Evolutionary conservation across 1,140 invertebrate genomes (phyloP).

Genomic region (Eciton burchellii): DNA sequence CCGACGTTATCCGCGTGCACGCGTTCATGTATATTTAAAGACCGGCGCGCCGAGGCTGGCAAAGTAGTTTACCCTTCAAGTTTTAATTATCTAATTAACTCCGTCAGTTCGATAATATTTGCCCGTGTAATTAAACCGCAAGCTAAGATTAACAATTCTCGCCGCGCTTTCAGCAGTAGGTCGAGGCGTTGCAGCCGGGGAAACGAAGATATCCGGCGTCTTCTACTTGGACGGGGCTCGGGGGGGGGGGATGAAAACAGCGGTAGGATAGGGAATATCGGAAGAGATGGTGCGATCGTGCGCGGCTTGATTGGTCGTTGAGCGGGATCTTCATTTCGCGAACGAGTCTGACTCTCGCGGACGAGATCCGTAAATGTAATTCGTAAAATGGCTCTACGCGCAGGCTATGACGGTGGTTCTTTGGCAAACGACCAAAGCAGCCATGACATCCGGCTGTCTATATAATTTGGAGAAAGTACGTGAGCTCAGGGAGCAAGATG

Average conservation of each 20-base stretch:
- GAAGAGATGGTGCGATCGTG: constrained; percentile 1
- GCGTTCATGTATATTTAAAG: constrained; percentile 56
- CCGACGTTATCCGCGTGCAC: constrained; percentile 11
- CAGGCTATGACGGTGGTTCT: no score
- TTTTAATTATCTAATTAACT: constrained; percentile 83
- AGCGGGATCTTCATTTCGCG: constrained; percentile 24
- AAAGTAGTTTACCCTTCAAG: constrained; percentile 79
- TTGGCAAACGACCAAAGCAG: no score
- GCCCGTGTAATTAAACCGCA: constrained; percentile 78
- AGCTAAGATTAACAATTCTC: constrained; percentile 72
- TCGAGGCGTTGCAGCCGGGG: constrained; percentile 53
- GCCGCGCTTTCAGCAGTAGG: constrained; percentile 65
- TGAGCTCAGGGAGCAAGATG: no score
- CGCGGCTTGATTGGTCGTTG: neutral
- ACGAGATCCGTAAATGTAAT: neutral
- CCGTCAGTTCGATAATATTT: constrained; percentile 80
- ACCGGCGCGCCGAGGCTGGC: constrained; percentile 34
- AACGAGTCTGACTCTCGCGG: neutral
- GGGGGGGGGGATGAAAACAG: neutral
- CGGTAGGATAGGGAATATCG: neutral
- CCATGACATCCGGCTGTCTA: no score
- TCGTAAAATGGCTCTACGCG: no score
- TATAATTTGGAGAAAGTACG: no score
- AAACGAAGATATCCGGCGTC: constrained; percentile 47
- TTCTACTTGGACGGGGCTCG: neutral